phyloP scores from a whole-genome alignment of 2,113 vertebrate genomes.

The Neopipo cinnamomea region DNA sequence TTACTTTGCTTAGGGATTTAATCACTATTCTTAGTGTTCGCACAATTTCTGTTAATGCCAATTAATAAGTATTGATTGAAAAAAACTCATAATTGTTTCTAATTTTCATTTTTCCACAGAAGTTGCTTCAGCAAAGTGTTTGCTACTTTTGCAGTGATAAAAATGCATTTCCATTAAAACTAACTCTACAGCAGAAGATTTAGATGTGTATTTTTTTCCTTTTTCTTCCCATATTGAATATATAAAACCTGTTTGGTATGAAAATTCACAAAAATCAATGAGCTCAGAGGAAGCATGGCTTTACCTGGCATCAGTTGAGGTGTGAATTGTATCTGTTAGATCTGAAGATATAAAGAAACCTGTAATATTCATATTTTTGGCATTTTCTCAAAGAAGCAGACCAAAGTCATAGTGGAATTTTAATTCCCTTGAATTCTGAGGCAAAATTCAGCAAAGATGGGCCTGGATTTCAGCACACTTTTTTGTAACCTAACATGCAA shows the following conservation, averaged over 20 bases:
- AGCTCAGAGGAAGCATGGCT: background rate
- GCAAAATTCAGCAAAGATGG: background rate
- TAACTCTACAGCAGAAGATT: background rate
- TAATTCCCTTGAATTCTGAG: background rate
- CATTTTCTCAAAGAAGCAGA: background rate
- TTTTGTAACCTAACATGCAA: background rate
- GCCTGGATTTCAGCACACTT: background rate
- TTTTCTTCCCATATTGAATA: background rate
- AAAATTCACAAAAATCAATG: background rate
- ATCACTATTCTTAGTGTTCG: background rate
- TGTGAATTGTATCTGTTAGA: background rate
- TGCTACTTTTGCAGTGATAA: background rate
- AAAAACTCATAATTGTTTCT: background rate
- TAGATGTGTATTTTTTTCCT: background rate
- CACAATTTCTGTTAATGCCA: background rate
- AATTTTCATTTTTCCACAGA: background rate
- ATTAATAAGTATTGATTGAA: constrained; percentile 9
- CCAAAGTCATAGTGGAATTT: background rate
- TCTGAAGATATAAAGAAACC: background rate
- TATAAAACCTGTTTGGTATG: background rate
- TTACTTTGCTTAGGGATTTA: background rate
- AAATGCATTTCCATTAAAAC: background rate
- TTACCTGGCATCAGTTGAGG: background rate
- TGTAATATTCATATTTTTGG: background rate
- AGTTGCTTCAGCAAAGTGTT: background rate